Conservation (phyloP, 2,797 vertebrate species). For the Danio aesculapii region DNA sequence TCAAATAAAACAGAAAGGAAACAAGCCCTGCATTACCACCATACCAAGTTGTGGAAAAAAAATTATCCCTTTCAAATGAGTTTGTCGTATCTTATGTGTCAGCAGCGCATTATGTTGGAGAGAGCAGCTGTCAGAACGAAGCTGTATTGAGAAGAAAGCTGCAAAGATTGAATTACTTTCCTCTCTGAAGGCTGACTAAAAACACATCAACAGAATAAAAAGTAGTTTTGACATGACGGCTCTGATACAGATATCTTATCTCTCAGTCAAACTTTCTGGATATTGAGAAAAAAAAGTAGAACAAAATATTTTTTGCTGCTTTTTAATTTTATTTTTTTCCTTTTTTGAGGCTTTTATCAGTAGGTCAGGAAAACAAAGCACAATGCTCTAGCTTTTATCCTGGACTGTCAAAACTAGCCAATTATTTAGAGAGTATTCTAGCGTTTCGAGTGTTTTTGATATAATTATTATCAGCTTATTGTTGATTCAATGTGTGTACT, state of each 20-base stretch:
- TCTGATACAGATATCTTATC: slow-evolving; percentile 24
- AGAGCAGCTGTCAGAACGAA: slow-evolving; percentile 66
- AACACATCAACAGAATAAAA: slow-evolving; percentile 43
- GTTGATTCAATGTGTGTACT: too few relatives aligned
- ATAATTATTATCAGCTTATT: too few relatives aligned
- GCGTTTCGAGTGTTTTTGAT: too few relatives aligned
- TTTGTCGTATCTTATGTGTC: slow-evolving; percentile 63
- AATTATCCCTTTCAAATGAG: slow-evolving; percentile 60
- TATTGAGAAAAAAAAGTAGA: slow-evolving; percentile 30
- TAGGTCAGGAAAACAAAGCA: background rate
- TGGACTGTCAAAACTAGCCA: background rate
- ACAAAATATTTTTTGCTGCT: too few relatives aligned
- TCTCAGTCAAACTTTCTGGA: slow-evolving; percentile 18
- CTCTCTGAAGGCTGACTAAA: slow-evolving; percentile 39
- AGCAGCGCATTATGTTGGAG: slow-evolving; percentile 50
- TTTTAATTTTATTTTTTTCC: background rate
- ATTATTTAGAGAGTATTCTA: background rate
- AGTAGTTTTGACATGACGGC: slow-evolving; percentile 48
- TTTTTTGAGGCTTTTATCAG: background rate
- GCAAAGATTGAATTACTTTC: slow-evolving; percentile 63
- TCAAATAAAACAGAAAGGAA: slow-evolving; percentile 43
- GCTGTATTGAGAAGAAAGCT: slow-evolving; percentile 61
- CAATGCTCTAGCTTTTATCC: background rate
- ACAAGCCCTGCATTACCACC: slow-evolving; percentile 49
- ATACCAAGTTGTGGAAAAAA: slow-evolving; percentile 19